Evolutionary conservation across 2,888 invertebrate genomes (phyloP).

Genomic region (Tenthredo mesomela): DNA sequence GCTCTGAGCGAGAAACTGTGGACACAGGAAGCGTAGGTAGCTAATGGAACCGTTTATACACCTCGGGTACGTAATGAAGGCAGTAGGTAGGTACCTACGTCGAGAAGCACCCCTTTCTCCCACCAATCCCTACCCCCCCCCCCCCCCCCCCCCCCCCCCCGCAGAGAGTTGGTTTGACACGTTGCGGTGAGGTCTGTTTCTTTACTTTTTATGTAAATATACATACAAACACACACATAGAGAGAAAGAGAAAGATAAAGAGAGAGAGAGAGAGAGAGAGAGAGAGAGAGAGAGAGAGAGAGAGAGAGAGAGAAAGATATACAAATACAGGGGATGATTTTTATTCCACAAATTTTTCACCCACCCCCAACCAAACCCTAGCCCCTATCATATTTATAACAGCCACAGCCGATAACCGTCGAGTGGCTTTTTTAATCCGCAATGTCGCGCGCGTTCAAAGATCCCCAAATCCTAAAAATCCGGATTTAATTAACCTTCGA

Average conservation of each 20-base stretch:
- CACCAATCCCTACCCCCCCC: background rate
- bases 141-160: background rate
- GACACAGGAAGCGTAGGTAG: constrained; percentile 20
- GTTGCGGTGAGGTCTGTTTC: background rate
- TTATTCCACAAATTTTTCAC: background rate
- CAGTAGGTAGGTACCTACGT: background rate
- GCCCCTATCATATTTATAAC: background rate
- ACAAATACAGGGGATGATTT: background rate
- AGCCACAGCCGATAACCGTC: constrained; percentile 3
- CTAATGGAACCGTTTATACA: constrained; percentile 20
- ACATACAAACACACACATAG: background rate
- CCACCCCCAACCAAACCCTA: background rate
- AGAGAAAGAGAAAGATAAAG: background rate
- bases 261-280: background rate
- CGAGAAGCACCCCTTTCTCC: background rate
- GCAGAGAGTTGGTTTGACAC: background rate
- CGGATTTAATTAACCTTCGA: background rate
- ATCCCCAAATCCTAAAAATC: background rate
- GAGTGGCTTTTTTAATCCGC: constrained; percentile 3
- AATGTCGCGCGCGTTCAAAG: background rate
- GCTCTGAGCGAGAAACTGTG: constrained; percentile 17
- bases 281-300: background rate
- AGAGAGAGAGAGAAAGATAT: background rate
- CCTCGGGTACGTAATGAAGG: constrained; percentile 20
- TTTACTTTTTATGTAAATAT: background rate